Percentiles rank a stretch among this genome's conserved stretches.
phyloP scores from a whole-genome alignment of 1,140 invertebrate genomes.

The Amyelois transitella region DNA sequence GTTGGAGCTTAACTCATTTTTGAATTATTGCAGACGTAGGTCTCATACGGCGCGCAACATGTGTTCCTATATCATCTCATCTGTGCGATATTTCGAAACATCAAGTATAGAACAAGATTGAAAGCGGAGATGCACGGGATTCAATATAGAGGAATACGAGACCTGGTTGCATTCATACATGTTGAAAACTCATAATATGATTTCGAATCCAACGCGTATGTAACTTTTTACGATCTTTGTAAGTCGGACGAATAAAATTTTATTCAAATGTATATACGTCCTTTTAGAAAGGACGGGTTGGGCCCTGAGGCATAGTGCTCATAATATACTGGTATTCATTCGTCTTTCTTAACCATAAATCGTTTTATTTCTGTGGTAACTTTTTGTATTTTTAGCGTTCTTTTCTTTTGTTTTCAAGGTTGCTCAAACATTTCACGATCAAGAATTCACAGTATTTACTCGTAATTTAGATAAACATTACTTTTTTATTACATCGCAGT shows the following conservation, averaged over 20 bases:
- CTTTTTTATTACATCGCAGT: too few species aligned
- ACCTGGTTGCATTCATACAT: constrained; percentile 55
- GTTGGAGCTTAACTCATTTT: constrained; percentile 51
- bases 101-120: constrained; percentile 50
- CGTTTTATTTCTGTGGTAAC: not conserved
- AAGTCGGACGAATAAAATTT: constrained; percentile 30
- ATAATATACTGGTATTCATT: constrained; percentile 1
- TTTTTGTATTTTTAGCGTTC: not conserved
- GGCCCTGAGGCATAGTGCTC: not conserved
- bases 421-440: not conserved
- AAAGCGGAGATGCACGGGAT: constrained; percentile 49
- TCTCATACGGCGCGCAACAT: constrained; percentile 53
- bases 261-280: constrained; percentile 18
- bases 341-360: constrained; percentile 3
- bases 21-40: constrained; percentile 54
- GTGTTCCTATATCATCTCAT: constrained; percentile 55
- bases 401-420: not conserved
- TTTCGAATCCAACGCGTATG: constrained; percentile 54
- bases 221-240: constrained; percentile 49
- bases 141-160: constrained; percentile 60
- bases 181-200: constrained; percentile 62
- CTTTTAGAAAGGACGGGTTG: not conserved
- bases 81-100: constrained; percentile 42
- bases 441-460: too few species aligned
- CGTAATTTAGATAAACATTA: too few species aligned